phyloP scores from a whole-genome alignment of 2,797 vertebrate species.

The Graptemys geographica region DNA sequence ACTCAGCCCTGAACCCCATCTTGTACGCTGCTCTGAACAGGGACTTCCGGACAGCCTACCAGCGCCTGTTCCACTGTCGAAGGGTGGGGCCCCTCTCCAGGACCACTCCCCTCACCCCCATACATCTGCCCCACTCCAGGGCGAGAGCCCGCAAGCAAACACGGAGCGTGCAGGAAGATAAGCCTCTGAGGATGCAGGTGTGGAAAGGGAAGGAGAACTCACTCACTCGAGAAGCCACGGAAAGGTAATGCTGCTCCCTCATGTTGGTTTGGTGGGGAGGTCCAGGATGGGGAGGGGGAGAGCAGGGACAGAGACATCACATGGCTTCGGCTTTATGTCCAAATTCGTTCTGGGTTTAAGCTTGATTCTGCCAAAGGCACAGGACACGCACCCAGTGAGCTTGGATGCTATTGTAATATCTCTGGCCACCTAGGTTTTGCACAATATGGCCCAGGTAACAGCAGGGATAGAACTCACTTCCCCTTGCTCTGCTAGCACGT shows the following conservation, averaged over 20 bases:
- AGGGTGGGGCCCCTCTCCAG: slow-evolving; percentile 10
- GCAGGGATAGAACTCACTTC: fast-evolving
- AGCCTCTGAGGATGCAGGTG: slow-evolving; percentile 82
- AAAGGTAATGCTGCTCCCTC: slow-evolving; percentile 45
- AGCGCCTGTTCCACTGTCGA: slow-evolving; percentile 84
- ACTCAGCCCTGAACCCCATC: slow-evolving; percentile 95
- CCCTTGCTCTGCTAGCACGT: fast-evolving
- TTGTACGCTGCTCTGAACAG: slow-evolving; percentile 92
- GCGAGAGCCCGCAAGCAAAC: slow-evolving; percentile 68
- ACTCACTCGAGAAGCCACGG: slow-evolving; percentile 7
- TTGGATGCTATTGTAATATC: neutral
- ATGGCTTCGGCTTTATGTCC: fast-evolving
- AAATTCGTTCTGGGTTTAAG: neutral
- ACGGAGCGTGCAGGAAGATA: slow-evolving; percentile 73
- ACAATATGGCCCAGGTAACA: neutral
- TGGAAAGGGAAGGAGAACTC: slow-evolving; percentile 71
- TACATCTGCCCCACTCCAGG: slow-evolving; percentile 50
- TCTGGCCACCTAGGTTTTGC: neutral
- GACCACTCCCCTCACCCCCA: slow-evolving; percentile 14
- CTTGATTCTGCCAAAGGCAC: neutral
- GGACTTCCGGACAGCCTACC: slow-evolving; percentile 92
- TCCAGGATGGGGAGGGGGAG: neutral
- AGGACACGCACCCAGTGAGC: fast-evolving
- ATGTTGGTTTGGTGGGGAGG: fast-evolving
- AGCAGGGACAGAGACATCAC: neutral